Conservation (phyloP, 1,140 invertebrate species). For the Pseudomyrmex concolor region DNA sequence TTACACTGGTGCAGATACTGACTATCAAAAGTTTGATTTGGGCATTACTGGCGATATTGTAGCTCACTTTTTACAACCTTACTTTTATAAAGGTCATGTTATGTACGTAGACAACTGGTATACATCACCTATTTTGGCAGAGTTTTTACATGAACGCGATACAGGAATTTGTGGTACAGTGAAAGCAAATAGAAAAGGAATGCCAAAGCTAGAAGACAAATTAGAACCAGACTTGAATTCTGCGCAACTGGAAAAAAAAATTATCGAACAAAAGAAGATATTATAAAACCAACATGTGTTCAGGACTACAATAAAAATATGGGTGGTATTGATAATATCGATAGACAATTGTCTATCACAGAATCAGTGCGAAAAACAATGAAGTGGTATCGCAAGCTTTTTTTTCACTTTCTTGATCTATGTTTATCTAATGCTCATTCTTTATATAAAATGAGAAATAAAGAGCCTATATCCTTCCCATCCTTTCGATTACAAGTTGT, state of each 20-base stretch:
- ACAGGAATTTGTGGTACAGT: constrained; percentile 59
- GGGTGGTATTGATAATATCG: constrained; percentile 10
- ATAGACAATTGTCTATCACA: constrained; percentile 27
- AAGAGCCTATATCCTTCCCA: constrained; percentile 57
- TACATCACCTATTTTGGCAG: constrained; percentile 5
- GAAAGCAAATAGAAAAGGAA: constrained; percentile 59
- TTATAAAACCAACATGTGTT: constrained; percentile 69
- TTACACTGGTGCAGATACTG: constrained; percentile 5
- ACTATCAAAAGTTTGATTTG: constrained; percentile 11
- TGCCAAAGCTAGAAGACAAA: constrained; percentile 52
- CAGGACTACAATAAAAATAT: constrained; percentile 69
- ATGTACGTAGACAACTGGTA: constrained; percentile 8
- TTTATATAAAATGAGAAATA: constrained; percentile 62
- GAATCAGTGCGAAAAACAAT: constrained; percentile 12
- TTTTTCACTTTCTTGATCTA: constrained; percentile 59
- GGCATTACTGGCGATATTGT: constrained; percentile 64
- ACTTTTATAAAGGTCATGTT: constrained; percentile 49
- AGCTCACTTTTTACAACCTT: constrained; percentile 62
- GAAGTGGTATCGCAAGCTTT: constrained; percentile 27
- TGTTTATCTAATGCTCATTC: constrained; percentile 60
- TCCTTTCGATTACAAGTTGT: constrained; percentile 52
- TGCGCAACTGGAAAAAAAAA: constrained; percentile 58
- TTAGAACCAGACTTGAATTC: constrained; percentile 40
- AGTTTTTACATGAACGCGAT: constrained; percentile 66
- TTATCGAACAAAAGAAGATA: constrained; percentile 56